Conservation (phyloP, 2,113 vertebrate species). For the Chaetops frenatus region DNA sequence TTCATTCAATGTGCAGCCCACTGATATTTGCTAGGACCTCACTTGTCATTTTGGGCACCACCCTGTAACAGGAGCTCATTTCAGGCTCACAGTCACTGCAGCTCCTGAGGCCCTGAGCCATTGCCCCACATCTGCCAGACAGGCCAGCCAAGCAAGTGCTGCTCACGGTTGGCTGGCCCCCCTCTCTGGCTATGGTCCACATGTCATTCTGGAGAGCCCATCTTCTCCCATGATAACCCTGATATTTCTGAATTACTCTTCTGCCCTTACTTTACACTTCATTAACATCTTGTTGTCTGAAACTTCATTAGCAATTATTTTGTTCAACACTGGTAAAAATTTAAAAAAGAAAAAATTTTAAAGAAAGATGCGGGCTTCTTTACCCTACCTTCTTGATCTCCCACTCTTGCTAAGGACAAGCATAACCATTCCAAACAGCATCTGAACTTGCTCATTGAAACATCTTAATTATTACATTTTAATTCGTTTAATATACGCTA, state of each 20-base stretch:
- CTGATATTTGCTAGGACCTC: not conserved
- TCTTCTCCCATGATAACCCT: not conserved
- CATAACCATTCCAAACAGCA: not conserved
- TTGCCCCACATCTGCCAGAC: rapidly evolving
- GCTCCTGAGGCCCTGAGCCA: not conserved
- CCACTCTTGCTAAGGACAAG: not conserved
- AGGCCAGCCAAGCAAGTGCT: not conserved
- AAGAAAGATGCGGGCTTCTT: not conserved
- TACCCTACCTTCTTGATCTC: not conserved
- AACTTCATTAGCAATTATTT: not conserved
- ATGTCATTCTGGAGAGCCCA: not conserved
- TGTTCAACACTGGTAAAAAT: not conserved
- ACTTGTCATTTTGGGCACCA: not conserved
- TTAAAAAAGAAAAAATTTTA: not conserved
- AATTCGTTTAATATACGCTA: not conserved
- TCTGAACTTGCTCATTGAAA: not conserved
- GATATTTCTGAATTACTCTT: not conserved
- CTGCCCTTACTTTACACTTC: not conserved
- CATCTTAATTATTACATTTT: not conserved
- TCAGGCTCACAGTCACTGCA: not conserved
- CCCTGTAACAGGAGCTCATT: rapidly evolving
- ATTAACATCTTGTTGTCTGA: not conserved
- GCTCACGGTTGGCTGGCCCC: not conserved
- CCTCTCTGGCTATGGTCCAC: not conserved
- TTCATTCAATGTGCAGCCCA: not conserved